Percentiles rank a stretch among this genome's conserved stretches.
Conservation (phyloP, 2,797 vertebrate genomes). For the Gymnoscopelus braueri region DNA sequence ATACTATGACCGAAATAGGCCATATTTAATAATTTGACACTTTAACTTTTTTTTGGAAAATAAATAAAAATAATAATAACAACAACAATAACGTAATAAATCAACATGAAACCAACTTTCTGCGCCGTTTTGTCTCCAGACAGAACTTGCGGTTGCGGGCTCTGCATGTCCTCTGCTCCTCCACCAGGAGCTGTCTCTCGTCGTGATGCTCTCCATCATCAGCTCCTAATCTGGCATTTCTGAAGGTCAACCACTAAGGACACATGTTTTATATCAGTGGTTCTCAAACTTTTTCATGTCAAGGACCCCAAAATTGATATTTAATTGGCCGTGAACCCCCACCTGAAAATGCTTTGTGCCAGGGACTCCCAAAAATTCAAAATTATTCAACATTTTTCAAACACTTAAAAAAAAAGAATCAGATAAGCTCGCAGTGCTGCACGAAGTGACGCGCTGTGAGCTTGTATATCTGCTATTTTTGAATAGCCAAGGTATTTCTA, state of each 20-base stretch:
- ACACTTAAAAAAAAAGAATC: no score
- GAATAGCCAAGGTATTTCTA: no score
- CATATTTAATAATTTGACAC: no score
- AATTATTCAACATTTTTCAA: no score
- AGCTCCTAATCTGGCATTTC: constrained; percentile 71
- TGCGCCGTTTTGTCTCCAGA: constrained; percentile 88
- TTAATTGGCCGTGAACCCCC: not conserved
- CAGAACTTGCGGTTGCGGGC: constrained; percentile 82
- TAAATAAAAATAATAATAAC: not conserved
- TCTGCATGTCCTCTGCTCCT: constrained; percentile 86
- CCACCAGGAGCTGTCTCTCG: constrained; percentile 81
- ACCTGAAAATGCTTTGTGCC: no score
- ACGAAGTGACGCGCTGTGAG: no score
- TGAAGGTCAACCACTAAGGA: constrained; percentile 78
- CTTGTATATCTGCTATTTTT: no score
- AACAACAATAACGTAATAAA: not conserved
- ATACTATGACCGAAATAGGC: no score
- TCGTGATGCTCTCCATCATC: constrained; percentile 78
- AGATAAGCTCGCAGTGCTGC: no score
- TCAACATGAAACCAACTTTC: constrained; percentile 80
- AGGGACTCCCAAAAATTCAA: no score
- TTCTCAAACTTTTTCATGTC: no score
- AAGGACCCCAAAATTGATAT: not conserved
- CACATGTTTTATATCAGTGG: not conserved
- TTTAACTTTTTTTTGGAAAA: no score